Evolutionary conservation across 2,888 invertebrate species (phyloP), one percentile per base, ranked within the genome.

Genomic region (Exephanes ischioxanthus): DNA sequence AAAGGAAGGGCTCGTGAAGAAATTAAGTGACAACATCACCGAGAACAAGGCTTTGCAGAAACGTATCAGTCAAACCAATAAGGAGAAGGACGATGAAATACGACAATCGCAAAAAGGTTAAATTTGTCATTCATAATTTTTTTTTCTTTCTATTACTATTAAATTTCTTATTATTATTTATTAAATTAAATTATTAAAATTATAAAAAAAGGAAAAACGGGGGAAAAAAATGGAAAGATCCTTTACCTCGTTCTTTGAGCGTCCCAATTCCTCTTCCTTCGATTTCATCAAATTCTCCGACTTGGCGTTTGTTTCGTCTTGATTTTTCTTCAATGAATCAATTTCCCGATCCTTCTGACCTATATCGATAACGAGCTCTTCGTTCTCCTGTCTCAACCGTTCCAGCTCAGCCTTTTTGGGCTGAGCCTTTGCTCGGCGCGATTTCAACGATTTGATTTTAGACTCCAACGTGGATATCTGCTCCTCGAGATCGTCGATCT

Each of bases 41-140:
- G 86, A 87, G 78, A 73, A 83, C 41, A 78, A 85, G 61, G 33
- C 63, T 7, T 58, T 89, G 22, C 67, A 81, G 33, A 81, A 80
- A 19, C 88, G 87, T 48, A 85, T 91, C 22, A 66, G 87, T 16
- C 68, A 82, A 14, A 80, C 81, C 0, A 71, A 79, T 0, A 33
- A 86, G 37, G 93, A 93, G 2, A 93, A 91, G 85, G 93, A 93
- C 61, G 78, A 48, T 2, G 93, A 93, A 83, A 93, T 93, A 37
- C 48, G 14, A n/a, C 87, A 85, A 26, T 87, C 93, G 16, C 92
- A 93, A 85, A 91, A 89, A 80, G 92, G 92, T 90, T 68, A 75
- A 33, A 67, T n/a, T 41, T 68, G 58, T 14, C 68, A 66, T 1
- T 67, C 9, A n/a, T 22, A 30, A 78, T 58, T 30, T 37, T 3